Conservation (phyloP, 2,797 vertebrate genomes). For the Xiphorhynchus erythropygius region DNA sequence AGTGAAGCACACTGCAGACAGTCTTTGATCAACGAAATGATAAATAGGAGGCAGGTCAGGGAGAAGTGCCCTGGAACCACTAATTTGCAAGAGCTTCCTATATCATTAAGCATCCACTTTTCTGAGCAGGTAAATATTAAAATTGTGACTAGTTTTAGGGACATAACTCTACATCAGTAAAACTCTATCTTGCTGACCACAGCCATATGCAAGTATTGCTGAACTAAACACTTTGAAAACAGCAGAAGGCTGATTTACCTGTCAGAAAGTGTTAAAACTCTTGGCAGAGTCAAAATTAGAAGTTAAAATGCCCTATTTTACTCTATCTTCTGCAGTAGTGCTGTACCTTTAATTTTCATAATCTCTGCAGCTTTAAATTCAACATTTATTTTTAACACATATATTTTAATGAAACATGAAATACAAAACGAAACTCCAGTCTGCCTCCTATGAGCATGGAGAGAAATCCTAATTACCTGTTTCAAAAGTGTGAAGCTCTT, state of each 20-base stretch:
- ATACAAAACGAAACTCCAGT: constrained; percentile 78
- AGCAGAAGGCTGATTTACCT: constrained; percentile 31
- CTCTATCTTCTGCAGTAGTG: not conserved
- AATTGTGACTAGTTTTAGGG: not conserved
- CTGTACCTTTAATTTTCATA: constrained; percentile 75
- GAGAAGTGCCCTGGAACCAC: not conserved
- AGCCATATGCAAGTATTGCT: constrained; percentile 22
- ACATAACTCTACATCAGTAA: not conserved
- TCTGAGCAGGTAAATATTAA: not conserved
- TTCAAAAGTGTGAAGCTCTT: constrained; percentile 81
- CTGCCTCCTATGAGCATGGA: constrained; percentile 75
- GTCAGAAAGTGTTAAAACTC: constrained; percentile 35
- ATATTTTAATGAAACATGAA: constrained; percentile 83
- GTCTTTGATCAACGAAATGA: not conserved
- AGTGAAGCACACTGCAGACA: not conserved
- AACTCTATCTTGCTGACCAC: not conserved
- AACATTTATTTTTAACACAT: constrained; percentile 80
- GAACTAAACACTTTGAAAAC: constrained; percentile 57
- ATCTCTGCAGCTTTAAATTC: constrained; percentile 71
- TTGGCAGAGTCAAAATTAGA: constrained; percentile 34
- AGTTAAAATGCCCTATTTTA: constrained; percentile 3
- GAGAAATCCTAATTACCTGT: constrained; percentile 83
- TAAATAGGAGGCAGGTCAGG: not conserved
- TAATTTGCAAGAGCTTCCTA: not conserved
- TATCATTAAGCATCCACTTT: not conserved